A percentile compares a stretch with the other conserved stretches of the same genome.
These are phyloP conservation scores for Pseudococcus viburni DNA, from an alignment of 2,888 invertebrate species.

Conservation along the genomic window DNA sequence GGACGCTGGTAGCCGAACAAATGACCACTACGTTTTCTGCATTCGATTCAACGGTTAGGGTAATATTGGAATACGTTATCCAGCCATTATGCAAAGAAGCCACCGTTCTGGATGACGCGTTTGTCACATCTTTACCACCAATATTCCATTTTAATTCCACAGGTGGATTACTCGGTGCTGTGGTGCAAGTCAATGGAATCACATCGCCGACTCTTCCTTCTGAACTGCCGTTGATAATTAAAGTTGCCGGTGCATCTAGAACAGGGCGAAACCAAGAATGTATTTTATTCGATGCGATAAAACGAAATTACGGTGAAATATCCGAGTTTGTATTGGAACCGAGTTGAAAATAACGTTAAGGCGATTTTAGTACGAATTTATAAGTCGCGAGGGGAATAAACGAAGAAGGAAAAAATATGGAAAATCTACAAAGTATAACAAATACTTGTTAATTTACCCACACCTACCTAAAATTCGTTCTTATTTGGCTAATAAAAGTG, in stretches of 20 bases:
- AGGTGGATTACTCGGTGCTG: conserved; percentile 92
- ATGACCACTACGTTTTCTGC: conserved; percentile 87
- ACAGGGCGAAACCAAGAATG: conserved; percentile 65
- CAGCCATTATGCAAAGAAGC: conserved; percentile 81
- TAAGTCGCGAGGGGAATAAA: too few species aligned
- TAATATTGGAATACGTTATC: conserved; percentile 91
- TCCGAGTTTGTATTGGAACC: too few species aligned
- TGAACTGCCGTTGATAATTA: conserved; percentile 88
- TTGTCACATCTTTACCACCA: conserved; percentile 82
- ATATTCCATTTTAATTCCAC: conserved; percentile 92
- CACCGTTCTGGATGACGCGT: conserved; percentile 73
- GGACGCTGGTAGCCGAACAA: conserved; percentile 92
- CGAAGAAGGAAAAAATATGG: too few species aligned
- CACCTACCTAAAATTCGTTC: background rate
- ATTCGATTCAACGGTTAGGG: conserved; percentile 81
- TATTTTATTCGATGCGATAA: too few species aligned
- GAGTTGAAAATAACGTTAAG: too few species aligned
- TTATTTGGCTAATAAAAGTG: background rate
- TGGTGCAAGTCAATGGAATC: conserved; percentile 88
- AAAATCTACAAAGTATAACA: too few species aligned
- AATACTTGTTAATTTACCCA: background rate
- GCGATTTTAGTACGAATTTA: too few species aligned
- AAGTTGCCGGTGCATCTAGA: conserved; percentile 90
- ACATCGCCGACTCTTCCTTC: conserved; percentile 91
- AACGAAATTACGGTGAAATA: too few species aligned